Evolutionary conservation across 2,888 invertebrate genomes (phyloP).

Genomic region (Nemapogon koenigi): DNA sequence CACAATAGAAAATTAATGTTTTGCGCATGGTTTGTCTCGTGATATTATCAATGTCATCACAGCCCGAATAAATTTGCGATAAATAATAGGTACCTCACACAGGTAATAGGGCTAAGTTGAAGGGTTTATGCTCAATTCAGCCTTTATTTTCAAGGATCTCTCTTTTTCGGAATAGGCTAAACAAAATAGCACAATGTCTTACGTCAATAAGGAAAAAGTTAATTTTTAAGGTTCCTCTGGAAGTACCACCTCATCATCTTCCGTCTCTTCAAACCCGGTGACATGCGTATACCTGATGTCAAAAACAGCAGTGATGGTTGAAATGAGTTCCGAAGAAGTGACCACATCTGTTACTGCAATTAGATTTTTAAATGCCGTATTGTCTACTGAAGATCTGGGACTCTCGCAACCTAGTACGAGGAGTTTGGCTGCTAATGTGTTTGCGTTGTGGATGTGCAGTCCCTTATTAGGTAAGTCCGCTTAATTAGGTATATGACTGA

Average conservation of each 20-base stretch:
- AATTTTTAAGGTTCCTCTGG: slow-evolving; percentile 58
- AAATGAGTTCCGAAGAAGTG: slow-evolving; percentile 66
- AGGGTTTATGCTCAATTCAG: too few relatives aligned
- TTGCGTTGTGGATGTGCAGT: slow-evolving; percentile 95
- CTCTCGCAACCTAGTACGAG: slow-evolving; percentile 75
- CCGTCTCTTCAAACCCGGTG: slow-evolving; percentile 61
- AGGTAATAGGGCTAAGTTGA: too few relatives aligned
- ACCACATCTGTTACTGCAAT: slow-evolving; percentile 42
- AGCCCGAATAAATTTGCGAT: too few relatives aligned
- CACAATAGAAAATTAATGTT: too few relatives aligned
- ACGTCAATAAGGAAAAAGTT: too few relatives aligned
- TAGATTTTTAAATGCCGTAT: slow-evolving; percentile 42
- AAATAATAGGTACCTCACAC: too few relatives aligned
- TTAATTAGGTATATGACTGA: too few relatives aligned
- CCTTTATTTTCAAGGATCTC: too few relatives aligned
- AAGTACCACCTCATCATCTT: slow-evolving; percentile 50
- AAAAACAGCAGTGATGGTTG: slow-evolving; percentile 80
- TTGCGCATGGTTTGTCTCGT: too few relatives aligned
- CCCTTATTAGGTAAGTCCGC: slow-evolving; percentile 74
- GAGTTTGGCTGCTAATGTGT: slow-evolving; percentile 80
- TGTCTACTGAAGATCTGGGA: slow-evolving; percentile 73
- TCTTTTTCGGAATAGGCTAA: too few relatives aligned
- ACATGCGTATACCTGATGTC: slow-evolving; percentile 84
- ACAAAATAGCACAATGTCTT: too few relatives aligned
- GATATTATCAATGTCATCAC: too few relatives aligned